Conservation (phyloP, 2,888 invertebrate genomes). For the Homarus gammarus region DNA sequence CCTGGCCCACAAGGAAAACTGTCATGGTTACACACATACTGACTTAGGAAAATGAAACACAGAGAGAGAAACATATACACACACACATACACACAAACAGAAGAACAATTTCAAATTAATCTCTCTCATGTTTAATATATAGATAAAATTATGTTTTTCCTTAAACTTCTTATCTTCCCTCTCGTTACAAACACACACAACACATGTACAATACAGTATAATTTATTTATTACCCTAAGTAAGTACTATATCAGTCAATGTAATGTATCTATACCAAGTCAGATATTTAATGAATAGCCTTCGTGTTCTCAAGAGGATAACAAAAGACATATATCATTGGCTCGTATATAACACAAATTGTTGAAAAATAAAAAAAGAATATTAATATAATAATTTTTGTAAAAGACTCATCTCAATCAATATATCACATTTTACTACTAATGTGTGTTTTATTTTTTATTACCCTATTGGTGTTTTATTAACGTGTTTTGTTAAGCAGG, state of each 20-base stretch:
- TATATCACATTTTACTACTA: conserved; percentile 39
- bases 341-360: conserved; percentile 22
- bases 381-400: conserved; percentile 37
- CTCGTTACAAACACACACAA: no score
- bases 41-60: not conserved
- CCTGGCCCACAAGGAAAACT: not conserved
- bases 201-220: no score
- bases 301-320: conserved; percentile 35
- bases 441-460: conserved; percentile 22
- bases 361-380: conserved; percentile 17
- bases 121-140: no score
- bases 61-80: no score
- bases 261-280: no score
- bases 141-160: no score
- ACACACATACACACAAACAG: no score
- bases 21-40: not conserved
- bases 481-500: no score
- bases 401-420: conserved; percentile 28
- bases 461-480: not conserved
- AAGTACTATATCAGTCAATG: no score
- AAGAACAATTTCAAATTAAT: no score
- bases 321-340: conserved; percentile 22
- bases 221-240: no score
- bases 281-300: not conserved
- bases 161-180: no score